Evolutionary conservation across 1,140 invertebrate genomes (phyloP).

Genomic region (Tetramorium alpestre): DNA sequence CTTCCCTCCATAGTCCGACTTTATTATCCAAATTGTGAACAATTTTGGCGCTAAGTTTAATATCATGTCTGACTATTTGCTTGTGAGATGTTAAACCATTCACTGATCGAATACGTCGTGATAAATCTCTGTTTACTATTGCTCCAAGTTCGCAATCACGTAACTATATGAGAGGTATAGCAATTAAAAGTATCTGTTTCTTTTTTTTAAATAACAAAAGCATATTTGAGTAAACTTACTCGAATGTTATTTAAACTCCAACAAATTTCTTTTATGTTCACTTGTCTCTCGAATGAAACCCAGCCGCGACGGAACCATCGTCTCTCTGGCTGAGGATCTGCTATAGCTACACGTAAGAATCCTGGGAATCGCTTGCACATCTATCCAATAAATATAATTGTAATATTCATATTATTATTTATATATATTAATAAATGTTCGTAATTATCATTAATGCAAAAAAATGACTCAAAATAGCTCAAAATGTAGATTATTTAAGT

Average conservation of each 20-base stretch:
- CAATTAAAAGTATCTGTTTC: not conserved
- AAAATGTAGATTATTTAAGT: conserved; percentile 10
- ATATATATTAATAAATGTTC: conserved; percentile 4
- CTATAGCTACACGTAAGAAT: conserved; percentile 97
- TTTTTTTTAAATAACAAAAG: not conserved
- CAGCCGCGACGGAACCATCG: conserved; percentile 98
- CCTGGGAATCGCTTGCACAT: conserved; percentile 98
- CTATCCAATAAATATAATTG: conserved; percentile 82
- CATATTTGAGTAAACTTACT: conserved; percentile 83
- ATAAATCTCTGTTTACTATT: conserved; percentile 97
- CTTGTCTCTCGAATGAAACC: conserved; percentile 98
- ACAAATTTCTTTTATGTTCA: conserved; percentile 99
- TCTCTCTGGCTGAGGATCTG: conserved; percentile 98
- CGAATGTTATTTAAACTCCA: conserved; percentile 99
- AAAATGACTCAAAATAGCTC: not conserved
- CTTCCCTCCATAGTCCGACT: conserved; percentile 91
- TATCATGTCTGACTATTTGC: conserved; percentile 95
- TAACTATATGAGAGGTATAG: conserved; percentile 86
- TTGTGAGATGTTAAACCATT: conserved; percentile 97
- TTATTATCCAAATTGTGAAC: conserved; percentile 96
- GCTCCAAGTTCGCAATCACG: conserved; percentile 97
- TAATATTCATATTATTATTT: too few relatives aligned
- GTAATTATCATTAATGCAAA: conserved; percentile 19
- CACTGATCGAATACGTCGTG: conserved; percentile 95
- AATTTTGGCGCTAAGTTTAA: conserved; percentile 97